Evolutionary conservation across 2,888 invertebrate species (phyloP).

Genomic region (Callimorpha dominula): DNA sequence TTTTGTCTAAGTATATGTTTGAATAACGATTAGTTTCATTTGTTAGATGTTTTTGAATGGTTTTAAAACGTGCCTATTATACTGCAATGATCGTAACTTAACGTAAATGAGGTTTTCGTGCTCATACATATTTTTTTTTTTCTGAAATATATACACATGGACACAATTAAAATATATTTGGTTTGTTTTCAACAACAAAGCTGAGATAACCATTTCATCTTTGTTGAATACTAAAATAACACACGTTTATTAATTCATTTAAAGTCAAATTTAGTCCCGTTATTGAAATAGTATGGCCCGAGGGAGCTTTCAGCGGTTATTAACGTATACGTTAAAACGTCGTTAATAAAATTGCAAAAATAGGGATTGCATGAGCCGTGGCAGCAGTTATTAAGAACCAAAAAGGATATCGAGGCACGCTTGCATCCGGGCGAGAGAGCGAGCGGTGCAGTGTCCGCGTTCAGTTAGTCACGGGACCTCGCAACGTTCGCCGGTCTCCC

Average conservation of each 20-base stretch:
- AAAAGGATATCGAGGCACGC: constrained; percentile 51
- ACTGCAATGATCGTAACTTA: neutral
- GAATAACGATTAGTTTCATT: too few relatives aligned
- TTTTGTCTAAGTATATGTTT: too few relatives aligned
- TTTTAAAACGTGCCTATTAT: too few relatives aligned
- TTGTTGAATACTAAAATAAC: neutral
- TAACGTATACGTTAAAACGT: constrained; percentile 11
- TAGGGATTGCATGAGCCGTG: constrained; percentile 29
- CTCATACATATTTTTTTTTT: neutral
- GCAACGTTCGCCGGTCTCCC: constrained; percentile 57
- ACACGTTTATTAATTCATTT: neutral
- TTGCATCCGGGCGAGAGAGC: constrained; percentile 60
- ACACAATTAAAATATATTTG: neutral
- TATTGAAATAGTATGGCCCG: neutral
- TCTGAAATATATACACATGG: neutral
- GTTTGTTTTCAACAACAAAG: neutral
- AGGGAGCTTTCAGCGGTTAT: constrained; percentile 7
- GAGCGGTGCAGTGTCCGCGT: constrained; percentile 60
- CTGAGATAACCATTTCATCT: neutral
- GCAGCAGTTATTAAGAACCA: constrained; percentile 55
- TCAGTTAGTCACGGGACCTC: constrained; percentile 70
- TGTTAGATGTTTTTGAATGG: too few relatives aligned
- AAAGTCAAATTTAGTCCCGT: neutral
- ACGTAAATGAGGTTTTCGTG: neutral
- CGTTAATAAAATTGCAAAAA: constrained; percentile 25